Percentiles rank a stretch among this genome's conserved stretches.
Conservation (phyloP, 2,797 vertebrate genomes). For the Crax fasciolata region DNA sequence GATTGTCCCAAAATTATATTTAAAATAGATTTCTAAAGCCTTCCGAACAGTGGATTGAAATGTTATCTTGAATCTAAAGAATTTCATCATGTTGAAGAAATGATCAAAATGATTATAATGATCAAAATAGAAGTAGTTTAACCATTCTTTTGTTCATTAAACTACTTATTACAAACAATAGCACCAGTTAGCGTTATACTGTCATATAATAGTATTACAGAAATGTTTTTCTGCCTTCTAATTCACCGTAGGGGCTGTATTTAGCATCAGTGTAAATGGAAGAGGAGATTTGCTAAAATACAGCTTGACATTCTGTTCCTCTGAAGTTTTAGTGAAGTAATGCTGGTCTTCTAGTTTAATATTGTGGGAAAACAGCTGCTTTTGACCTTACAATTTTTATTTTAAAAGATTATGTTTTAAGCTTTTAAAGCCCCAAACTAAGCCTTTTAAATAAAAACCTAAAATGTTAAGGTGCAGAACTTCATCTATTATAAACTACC, state of each 20-base stretch:
- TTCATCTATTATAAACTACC: neutral
- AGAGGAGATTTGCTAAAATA: neutral
- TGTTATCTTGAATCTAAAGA: conserved; percentile 48
- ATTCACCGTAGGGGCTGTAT: neutral
- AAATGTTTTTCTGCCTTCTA: neutral
- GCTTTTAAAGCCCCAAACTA: neutral
- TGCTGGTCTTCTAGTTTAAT: neutral
- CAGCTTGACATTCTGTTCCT: neutral
- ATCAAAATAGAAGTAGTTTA: conserved; percentile 19
- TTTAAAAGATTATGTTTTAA: conserved; percentile 8
- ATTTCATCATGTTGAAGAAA: neutral
- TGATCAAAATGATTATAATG: neutral
- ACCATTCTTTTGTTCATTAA: conserved; percentile 16
- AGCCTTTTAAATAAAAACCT: conserved; percentile 12
- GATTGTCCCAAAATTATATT: conserved; percentile 56
- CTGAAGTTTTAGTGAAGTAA: neutral
- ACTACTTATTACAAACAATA: neutral
- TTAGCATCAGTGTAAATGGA: neutral
- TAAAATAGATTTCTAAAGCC: conserved; percentile 43
- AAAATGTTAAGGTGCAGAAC: neutral
- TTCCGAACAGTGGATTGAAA: conserved; percentile 26
- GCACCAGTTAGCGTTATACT: neutral
- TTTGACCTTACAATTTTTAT: conserved; percentile 6
- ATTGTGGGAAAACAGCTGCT: neutral
- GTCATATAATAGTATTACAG: neutral